A percentile compares a stretch with the other conserved stretches of the same genome.
phyloP scores from a whole-genome alignment of 2,113 vertebrate species.

The Bos taurus region DNA sequence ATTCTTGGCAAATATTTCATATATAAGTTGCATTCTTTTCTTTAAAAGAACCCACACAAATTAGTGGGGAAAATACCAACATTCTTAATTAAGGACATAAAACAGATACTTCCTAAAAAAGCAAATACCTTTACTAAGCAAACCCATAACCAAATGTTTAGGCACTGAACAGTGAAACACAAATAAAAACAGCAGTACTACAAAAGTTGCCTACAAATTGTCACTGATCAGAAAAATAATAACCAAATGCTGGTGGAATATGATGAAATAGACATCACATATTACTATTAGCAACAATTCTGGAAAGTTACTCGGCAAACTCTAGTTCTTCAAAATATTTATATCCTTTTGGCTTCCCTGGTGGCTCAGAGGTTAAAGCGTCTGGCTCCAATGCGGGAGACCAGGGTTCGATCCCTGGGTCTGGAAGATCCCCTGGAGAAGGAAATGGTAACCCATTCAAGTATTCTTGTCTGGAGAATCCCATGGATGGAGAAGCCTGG shows the following conservation, averaged over 20 bases:
- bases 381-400: too few relatives aligned
- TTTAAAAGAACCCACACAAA: background rate
- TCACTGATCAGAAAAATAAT: background rate
- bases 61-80: background rate
- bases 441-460: too few relatives aligned
- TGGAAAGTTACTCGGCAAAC: background rate
- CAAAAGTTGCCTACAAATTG: background rate
- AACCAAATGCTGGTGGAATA: background rate
- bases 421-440: too few relatives aligned
- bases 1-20: background rate
- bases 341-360: background rate
- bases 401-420: too few relatives aligned
- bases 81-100: background rate
- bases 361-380: too few relatives aligned
- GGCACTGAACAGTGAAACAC: background rate
- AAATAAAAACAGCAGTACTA: background rate
- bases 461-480: too few relatives aligned
- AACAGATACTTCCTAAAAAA: background rate
- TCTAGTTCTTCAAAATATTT: conserved; percentile 16
- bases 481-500: too few relatives aligned
- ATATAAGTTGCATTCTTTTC: background rate
- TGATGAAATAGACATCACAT: background rate
- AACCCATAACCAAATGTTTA: background rate
- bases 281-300: background rate
- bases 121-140: background rate